phyloP scores from a whole-genome alignment of 2,888 invertebrate genomes.

The Hyles lineata region DNA sequence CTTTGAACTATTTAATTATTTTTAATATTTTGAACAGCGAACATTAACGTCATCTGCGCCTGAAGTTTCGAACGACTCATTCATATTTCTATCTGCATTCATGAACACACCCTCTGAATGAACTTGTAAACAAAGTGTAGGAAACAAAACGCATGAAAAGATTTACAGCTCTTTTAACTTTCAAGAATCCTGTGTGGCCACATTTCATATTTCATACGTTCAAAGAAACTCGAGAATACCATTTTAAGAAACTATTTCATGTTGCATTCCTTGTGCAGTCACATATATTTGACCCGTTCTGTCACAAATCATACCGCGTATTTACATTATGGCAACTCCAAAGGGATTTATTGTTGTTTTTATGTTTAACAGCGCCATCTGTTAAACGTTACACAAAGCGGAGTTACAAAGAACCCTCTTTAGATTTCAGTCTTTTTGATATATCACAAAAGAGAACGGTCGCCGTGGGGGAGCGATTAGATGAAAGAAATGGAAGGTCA shows the following conservation, averaged over 20 bases:
- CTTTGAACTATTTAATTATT: no score
- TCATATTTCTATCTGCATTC: no score
- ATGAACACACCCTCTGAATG: no score
- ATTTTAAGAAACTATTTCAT: conserved; percentile 27
- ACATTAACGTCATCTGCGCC: no score
- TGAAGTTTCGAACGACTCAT: neutral
- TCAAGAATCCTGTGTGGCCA: conserved; percentile 1
- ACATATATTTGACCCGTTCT: conserved; percentile 21
- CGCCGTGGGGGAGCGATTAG: neutral
- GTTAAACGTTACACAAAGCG: conserved; percentile 12
- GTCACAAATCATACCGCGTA: conserved; percentile 27
- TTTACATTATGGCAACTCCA: conserved; percentile 28
- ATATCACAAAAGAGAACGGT: neutral
- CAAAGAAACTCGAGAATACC: conserved; percentile 19
- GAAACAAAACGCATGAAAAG: conserved; percentile 1
- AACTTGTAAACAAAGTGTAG: neutral
- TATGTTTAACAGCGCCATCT: conserved; percentile 27
- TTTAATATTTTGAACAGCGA: no score
- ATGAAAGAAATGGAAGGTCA: neutral
- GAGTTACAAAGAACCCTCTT: conserved; percentile 9
- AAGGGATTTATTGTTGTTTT: conserved; percentile 26
- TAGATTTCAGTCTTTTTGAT: neutral
- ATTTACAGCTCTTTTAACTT: conserved; percentile 8
- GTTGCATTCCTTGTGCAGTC: conserved; percentile 12
- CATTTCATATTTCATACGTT: conserved; percentile 15